Evolutionary conservation across 2,797 vertebrate species (phyloP).

Genomic region (Enteromius thamalakanensis): DNA sequence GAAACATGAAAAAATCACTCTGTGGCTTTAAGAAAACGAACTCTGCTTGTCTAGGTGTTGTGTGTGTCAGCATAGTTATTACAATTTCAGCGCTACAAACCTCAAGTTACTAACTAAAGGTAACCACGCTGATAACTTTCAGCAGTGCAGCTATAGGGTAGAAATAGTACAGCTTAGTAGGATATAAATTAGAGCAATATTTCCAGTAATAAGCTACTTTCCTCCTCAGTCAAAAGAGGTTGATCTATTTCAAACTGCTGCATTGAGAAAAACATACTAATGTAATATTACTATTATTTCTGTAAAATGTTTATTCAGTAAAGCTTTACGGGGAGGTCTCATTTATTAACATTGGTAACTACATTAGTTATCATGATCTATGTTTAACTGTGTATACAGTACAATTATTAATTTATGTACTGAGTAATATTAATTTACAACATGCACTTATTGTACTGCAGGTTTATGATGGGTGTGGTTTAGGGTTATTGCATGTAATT

Average conservation of each 20-base stretch:
- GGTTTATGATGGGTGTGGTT: background rate
- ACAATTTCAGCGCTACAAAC: background rate
- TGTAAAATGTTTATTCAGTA: background rate
- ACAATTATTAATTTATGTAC: background rate
- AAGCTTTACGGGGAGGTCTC: background rate
- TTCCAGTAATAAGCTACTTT: background rate
- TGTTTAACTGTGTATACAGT: background rate
- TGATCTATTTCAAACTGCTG: background rate
- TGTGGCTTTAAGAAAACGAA: conserved; percentile 6
- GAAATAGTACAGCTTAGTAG: background rate
- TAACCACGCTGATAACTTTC: background rate
- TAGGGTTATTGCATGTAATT: no score
- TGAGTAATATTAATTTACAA: background rate
- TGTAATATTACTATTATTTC: background rate
- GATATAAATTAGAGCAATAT: no score
- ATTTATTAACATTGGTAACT: background rate
- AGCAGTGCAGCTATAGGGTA: background rate
- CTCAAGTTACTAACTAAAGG: background rate
- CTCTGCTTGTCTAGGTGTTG: background rate
- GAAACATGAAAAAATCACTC: background rate
- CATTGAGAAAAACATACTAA: background rate
- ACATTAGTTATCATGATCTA: background rate
- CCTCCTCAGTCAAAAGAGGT: background rate
- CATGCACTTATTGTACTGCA: background rate
- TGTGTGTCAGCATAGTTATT: conserved; percentile 9